Conservation (phyloP, 1,140 invertebrate species). For the Hyles euphorbiae region DNA sequence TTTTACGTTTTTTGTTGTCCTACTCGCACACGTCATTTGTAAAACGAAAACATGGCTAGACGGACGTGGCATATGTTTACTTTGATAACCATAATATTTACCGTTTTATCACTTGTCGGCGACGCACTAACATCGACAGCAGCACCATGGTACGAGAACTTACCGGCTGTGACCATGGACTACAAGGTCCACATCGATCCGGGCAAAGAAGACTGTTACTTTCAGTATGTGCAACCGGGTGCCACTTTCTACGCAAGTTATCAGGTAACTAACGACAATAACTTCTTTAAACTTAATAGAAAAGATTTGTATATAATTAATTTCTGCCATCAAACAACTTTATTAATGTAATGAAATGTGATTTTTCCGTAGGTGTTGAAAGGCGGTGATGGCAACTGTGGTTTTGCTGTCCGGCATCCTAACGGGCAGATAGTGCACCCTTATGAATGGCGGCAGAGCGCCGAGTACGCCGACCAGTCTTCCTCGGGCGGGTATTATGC, state of each 20-base stretch:
- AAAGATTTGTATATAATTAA: no score
- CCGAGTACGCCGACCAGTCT: slow-evolving; percentile 90
- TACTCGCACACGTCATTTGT: slow-evolving; percentile 7
- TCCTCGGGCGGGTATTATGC: slow-evolving; percentile 90
- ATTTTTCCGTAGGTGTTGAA: slow-evolving; percentile 80
- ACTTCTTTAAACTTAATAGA: no score
- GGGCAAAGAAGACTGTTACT: slow-evolving; percentile 96
- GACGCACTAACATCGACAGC: slow-evolving; percentile 53
- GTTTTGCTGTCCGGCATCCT: slow-evolving; percentile 92
- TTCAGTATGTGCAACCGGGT: slow-evolving; percentile 92
- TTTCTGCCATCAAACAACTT: no score
- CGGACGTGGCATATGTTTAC: slow-evolving; percentile 69
- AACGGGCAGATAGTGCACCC: slow-evolving; percentile 89
- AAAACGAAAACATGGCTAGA: slow-evolving; percentile 58
- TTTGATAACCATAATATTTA: slow-evolving; percentile 62
- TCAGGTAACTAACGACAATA: slow-evolving; percentile 79
- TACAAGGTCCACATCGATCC: slow-evolving; percentile 96
- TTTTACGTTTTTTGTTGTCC: slow-evolving; percentile 6
- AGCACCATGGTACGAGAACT: slow-evolving; percentile 84
- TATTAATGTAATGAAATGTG: no score
- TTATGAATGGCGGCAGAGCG: slow-evolving; percentile 90
- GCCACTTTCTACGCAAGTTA: slow-evolving; percentile 96
- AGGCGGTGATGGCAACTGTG: slow-evolving; percentile 94
- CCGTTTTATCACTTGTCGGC: slow-evolving; percentile 64
- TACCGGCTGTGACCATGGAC: slow-evolving; percentile 94